phyloP scores from a whole-genome alignment of 1,140 invertebrate species.

The Paralvinella palmiformis region DNA sequence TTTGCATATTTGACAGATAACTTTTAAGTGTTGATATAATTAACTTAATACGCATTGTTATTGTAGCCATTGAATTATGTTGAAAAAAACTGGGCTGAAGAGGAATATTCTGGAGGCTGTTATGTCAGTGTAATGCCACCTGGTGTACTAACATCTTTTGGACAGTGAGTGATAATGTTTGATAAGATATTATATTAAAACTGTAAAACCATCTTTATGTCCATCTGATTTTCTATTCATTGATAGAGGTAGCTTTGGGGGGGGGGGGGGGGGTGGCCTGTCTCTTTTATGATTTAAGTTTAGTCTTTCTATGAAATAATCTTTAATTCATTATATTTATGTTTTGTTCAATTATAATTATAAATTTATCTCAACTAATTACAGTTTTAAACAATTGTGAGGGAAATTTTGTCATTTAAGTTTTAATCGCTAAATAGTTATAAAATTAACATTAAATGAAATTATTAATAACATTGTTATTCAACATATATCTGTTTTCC shows the following conservation, averaged over 20 bases:
- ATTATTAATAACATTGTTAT: neutral
- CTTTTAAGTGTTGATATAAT: no score
- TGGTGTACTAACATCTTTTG: slow-evolving; percentile 37
- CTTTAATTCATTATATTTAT: no score
- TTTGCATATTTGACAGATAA: no score
- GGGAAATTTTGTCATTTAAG: no score
- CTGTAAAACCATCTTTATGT: neutral
- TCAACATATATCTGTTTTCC: neutral
- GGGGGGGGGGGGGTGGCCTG: neutral
- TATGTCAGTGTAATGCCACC: slow-evolving; percentile 31
- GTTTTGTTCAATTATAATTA: no score
- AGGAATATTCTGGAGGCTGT: slow-evolving; percentile 50
- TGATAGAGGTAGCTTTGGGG: neutral
- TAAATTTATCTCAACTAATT: no score
- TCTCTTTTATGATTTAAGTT: neutral
- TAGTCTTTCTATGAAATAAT: neutral
- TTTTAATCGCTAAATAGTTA: neutral
- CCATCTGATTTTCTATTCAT: neutral
- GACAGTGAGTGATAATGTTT: neutral
- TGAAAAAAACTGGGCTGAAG: slow-evolving; percentile 49
- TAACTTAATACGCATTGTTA: neutral
- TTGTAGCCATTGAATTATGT: slow-evolving; percentile 43
- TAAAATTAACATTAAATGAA: neutral
- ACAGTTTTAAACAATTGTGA: no score
- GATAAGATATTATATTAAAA: neutral